Evolutionary conservation across 1,140 invertebrate species (phyloP), one percentile per base, ranked within the genome.

Genomic region (Drosophila pandora): DNA sequence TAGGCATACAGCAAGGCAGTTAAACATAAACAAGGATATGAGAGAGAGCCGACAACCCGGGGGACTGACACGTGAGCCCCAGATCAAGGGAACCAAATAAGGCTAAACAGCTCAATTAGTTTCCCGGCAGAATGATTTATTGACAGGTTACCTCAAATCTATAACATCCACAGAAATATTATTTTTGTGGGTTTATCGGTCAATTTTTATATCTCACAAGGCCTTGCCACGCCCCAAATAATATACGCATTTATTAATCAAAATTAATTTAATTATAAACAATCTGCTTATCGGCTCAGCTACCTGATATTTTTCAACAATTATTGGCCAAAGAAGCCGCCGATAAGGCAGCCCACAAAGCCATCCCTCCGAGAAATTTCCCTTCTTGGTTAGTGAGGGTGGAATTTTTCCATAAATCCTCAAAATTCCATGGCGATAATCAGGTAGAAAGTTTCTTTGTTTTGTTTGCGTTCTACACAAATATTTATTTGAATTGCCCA

Each of bases 11-110:
- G 45, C 56, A 82, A 79, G 53, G 55, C 67, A 62, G 39, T 32
- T 21, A 41, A 73, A 68, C 53, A 52, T 73, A 37, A 69, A 81
- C 82, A 87, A 87, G 81, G 81, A 85, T 85, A 69, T 75, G 63
- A 32, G 41, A 54, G 25, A 70, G 71, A 61, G 74, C 79, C 76
- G 49, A 12, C 62, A 57, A 57, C 76, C 68, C 72, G 48, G 61
- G 81, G 76, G 76, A 84, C 32, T 76, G 76, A 61, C 81, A 84
- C 48, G 60, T 48, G 50, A 73, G 37, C 37, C 70, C 50, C 58
- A 17, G 52, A 54, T 60, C 50, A 62, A 37, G 43, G 49, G 17
- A n/a, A 17, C 52, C 56, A 3, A 61, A 64, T 57, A 65, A 61
- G 73, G 56, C 39, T 48, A 32, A 64, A 84, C 72, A 75, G 68